Percentiles rank a stretch among this genome's conserved stretches.
These are phyloP conservation scores for Drosophila paulistorum DNA, from an alignment of 1,140 invertebrate genomes.

Conservation along the genomic window DNA sequence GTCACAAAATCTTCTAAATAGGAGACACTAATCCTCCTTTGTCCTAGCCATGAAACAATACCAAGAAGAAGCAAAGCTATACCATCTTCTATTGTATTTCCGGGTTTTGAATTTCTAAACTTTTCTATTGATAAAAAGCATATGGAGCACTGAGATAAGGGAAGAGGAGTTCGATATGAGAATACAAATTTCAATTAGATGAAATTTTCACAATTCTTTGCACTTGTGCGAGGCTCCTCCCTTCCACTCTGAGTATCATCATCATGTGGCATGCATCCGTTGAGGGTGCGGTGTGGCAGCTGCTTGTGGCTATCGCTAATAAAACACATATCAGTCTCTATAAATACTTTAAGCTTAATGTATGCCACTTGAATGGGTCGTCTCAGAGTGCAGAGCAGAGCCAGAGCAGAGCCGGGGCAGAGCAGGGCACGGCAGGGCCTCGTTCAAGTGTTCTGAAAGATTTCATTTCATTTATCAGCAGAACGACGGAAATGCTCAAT, in stretches of 20 bases:
- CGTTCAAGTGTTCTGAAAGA: slow-evolving; percentile 30
- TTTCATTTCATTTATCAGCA: slow-evolving; percentile 59
- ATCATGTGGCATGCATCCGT: slow-evolving; percentile 3
- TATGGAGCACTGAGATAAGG: no score
- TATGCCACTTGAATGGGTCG: slow-evolving; percentile 51
- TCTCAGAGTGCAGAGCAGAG: slow-evolving; percentile 6
- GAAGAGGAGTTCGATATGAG: background rate
- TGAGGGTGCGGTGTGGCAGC: slow-evolving; percentile 3
- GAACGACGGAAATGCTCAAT: slow-evolving; percentile 46
- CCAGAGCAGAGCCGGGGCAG: background rate
- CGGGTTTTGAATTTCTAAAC: no score
- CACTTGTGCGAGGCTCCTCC: background rate
- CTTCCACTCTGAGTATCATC: background rate
- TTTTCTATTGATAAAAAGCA: no score
- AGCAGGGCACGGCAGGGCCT: background rate
- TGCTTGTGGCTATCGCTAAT: slow-evolving; percentile 45
- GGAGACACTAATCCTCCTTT: no score
- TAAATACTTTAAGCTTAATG: slow-evolving; percentile 46
- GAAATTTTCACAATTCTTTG: background rate
- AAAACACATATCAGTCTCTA: slow-evolving; percentile 55
- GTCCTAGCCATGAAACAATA: no score
- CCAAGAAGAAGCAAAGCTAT: no score
- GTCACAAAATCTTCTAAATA: no score
- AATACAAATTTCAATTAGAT: background rate
- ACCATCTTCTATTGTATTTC: no score